Conservation (phyloP, 2,113 vertebrate species). For the Cervus canadensis region DNA sequence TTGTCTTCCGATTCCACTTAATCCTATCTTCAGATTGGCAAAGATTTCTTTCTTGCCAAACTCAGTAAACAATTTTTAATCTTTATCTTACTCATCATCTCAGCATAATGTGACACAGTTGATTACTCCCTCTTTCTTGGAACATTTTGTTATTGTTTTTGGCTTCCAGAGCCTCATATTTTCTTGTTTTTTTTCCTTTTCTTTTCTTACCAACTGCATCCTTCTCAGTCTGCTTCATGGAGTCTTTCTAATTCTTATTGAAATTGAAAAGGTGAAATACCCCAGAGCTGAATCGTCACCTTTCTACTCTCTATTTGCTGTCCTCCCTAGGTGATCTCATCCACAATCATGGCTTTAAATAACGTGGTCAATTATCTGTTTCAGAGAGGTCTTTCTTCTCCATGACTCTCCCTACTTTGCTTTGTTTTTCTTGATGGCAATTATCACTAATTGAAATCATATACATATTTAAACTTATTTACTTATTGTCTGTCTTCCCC, state of each 20-base stretch:
- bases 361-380: constrained; percentile 21
- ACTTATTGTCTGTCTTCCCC: constrained; percentile 10
- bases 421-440: constrained; percentile 46
- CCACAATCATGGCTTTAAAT: constrained; percentile 34
- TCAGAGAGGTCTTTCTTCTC: neutral
- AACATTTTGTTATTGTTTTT: constrained; percentile 10
- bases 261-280: constrained; percentile 29
- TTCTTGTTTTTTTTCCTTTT: neutral
- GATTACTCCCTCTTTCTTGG: neutral
- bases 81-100: constrained; percentile 11
- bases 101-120: neutral
- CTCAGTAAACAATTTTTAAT: neutral
- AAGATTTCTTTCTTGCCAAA: constrained; percentile 9
- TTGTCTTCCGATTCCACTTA: neutral
- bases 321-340: constrained; percentile 51
- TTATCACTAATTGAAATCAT: constrained; percentile 47
- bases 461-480: neutral
- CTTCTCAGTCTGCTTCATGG: neutral
- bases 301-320: neutral
- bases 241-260: constrained; percentile 16
- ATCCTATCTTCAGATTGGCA: neutral
- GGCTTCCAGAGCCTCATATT: neutral
- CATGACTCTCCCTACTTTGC: neutral
- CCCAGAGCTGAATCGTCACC: neutral
- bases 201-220: neutral